phyloP scores from a whole-genome alignment of 1,140 invertebrate species.

The Halictus rubicundus region DNA sequence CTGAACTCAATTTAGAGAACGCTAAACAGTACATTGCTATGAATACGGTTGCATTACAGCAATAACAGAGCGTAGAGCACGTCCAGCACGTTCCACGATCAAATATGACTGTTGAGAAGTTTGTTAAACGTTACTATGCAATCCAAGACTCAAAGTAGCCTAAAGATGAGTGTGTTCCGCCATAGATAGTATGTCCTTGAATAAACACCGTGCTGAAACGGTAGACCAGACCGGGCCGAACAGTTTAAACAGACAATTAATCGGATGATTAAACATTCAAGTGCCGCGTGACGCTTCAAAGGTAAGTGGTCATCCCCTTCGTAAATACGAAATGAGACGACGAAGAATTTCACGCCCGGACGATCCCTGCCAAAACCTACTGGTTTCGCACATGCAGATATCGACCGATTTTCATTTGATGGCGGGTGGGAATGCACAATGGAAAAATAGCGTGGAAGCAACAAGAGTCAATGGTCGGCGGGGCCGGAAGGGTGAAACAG shows the following conservation, averaged over 20 bases:
- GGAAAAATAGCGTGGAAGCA: slow-evolving; percentile 27
- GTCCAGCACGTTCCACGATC: too few species aligned
- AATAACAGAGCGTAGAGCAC: too few species aligned
- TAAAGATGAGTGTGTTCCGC: neutral
- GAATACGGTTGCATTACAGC: too few species aligned
- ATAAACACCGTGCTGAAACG: neutral
- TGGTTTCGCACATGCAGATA: neutral
- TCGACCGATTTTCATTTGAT: neutral
- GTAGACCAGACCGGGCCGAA: neutral
- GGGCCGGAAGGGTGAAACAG: slow-evolving; percentile 19
- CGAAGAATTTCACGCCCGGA: slow-evolving; percentile 21
- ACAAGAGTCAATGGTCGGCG: slow-evolving; percentile 26
- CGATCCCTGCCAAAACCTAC: slow-evolving; percentile 25
- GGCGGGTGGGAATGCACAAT: neutral
- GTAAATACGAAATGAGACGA: slow-evolving; percentile 14
- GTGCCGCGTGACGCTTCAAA: neutral
- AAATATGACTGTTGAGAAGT: too few species aligned
- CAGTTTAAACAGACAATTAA: neutral
- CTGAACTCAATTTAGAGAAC: too few species aligned
- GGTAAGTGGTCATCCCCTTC: neutral
- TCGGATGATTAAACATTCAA: neutral
- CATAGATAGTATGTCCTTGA: too few species aligned
- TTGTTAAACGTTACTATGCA: too few species aligned
- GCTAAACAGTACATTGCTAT: too few species aligned
- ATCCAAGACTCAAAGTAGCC: neutral